phyloP scores from a whole-genome alignment of 2,888 invertebrate species.

The Cecidostiba fungosa region DNA sequence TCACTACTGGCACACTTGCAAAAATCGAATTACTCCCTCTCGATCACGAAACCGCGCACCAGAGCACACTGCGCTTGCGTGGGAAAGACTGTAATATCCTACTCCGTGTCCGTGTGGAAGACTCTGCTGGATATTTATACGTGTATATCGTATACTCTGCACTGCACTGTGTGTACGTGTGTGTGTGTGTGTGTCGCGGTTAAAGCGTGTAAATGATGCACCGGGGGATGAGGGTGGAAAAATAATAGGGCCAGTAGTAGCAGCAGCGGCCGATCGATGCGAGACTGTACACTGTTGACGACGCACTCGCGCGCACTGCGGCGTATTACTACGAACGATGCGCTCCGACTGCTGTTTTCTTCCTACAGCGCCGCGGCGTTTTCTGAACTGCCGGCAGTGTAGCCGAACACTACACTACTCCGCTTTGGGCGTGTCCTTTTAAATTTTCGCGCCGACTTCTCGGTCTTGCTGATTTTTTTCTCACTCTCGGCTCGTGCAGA shows the following conservation, averaged over 20 bases:
- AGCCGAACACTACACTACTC: too few relatives aligned
- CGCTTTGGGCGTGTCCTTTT: conserved; percentile 56
- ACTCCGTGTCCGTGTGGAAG: not conserved
- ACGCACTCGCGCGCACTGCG: not conserved
- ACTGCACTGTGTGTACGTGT: not conserved
- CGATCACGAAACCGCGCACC: conserved; percentile 3
- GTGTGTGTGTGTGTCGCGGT: not conserved
- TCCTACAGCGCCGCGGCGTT: not conserved
- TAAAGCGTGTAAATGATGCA: not conserved
- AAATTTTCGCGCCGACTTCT: conserved; percentile 51
- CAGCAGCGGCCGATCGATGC: conserved; percentile 9
- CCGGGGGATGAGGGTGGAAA: not conserved
- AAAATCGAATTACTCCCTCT: conserved; percentile 26
- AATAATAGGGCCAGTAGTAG: conserved; percentile 13
- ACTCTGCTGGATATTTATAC: not conserved
- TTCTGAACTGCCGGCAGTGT: not conserved
- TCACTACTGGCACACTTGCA: conserved; percentile 23
- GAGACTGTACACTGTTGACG: not conserved
- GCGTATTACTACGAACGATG: conserved; percentile 4
- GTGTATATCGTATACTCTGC: not conserved
- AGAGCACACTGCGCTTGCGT: not conserved
- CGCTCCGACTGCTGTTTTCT: not conserved
- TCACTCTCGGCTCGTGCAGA: not conserved
- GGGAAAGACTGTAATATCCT: too few relatives aligned
- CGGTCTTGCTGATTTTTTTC: not conserved